Conservation (phyloP, 2,797 vertebrate species). For the Sphenopsis melanotis region DNA sequence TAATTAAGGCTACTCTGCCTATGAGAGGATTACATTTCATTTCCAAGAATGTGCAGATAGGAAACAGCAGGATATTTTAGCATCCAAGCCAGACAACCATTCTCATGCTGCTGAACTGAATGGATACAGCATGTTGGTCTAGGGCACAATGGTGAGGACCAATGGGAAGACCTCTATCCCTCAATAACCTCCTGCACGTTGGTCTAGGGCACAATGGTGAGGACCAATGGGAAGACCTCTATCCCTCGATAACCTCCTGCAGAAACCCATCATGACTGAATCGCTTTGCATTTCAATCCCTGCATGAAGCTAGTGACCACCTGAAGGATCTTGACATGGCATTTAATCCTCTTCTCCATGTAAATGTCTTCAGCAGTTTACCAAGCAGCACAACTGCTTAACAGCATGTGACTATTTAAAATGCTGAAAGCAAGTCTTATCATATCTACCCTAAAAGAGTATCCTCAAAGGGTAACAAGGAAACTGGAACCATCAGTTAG, state of each 20-base stretch:
- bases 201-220: rapidly evolving
- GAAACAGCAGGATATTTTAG: not conserved
- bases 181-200: not conserved
- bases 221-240: not conserved
- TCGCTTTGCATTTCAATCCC: not conserved
- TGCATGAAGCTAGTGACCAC: not conserved
- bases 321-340: not conserved
- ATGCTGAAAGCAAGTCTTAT: not conserved
- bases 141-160: rapidly evolving
- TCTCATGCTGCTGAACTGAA: not conserved
- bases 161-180: not conserved
- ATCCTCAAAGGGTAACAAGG: not conserved
- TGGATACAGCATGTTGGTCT: not conserved
- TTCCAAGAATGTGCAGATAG: not conserved
- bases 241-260: not conserved
- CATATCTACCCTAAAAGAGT: not conserved
- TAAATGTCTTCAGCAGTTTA: not conserved
- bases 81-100: not conserved
- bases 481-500: not conserved
- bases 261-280: not conserved
- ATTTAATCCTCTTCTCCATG: not conserved
- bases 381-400: not conserved
- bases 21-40: not conserved
- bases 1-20: not conserved
- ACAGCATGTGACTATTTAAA: not conserved